These are phyloP conservation scores for Rachycentron canadum DNA, from an alignment of 2,797 vertebrate species.

Conservation along the genomic window DNA sequence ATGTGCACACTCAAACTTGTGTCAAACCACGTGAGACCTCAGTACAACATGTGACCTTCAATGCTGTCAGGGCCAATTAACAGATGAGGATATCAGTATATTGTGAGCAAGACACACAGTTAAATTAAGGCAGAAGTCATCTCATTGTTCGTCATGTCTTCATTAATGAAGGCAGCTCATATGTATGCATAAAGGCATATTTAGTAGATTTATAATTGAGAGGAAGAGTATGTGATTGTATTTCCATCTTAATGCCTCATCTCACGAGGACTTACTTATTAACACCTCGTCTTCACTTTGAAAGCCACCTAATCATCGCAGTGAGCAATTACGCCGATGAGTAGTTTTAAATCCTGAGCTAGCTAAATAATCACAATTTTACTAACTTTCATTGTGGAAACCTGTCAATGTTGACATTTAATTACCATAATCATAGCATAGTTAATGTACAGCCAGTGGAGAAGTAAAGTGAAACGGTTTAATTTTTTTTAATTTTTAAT, in stretches of 20 bases:
- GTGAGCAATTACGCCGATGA: background rate
- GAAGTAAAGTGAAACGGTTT: background rate
- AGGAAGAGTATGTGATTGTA: background rate
- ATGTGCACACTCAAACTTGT: background rate
- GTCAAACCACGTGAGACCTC: background rate
- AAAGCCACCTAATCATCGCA: conserved; percentile 5
- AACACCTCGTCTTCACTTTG: conserved; percentile 1
- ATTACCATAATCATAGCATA: background rate
- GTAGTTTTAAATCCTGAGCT: background rate
- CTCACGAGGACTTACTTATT: too few species aligned
- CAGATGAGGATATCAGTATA: background rate
- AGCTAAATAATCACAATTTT: background rate
- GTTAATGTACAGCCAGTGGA: background rate
- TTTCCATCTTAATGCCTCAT: background rate
- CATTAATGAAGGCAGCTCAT: background rate
- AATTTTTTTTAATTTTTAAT: background rate
- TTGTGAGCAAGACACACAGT: background rate
- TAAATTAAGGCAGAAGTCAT: background rate
- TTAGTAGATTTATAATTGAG: background rate
- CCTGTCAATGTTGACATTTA: background rate
- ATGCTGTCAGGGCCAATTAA: conserved; percentile 3
- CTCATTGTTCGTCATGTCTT: background rate
- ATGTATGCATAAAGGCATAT: background rate
- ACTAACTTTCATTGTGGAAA: background rate
- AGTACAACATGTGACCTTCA: background rate